These are phyloP conservation scores for Pomacea maculata DNA, from an alignment of 1,140 invertebrate genomes.

Conservation along the genomic window DNA sequence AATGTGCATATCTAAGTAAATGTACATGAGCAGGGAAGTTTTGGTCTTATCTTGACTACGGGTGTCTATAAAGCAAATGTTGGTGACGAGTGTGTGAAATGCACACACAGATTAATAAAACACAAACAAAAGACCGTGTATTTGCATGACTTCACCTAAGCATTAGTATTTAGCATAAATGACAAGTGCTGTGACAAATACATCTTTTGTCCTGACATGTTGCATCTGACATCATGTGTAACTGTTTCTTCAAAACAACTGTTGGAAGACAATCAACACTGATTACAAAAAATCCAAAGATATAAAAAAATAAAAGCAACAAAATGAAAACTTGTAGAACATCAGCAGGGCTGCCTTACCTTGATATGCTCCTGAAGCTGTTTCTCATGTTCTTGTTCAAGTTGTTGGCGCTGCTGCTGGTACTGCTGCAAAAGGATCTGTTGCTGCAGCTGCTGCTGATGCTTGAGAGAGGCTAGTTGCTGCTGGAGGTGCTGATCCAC, in stretches of 20 bases:
- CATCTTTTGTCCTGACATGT: too few relatives aligned
- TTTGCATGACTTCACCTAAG: too few relatives aligned
- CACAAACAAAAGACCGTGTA: too few relatives aligned
- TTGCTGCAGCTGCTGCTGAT: slow-evolving; percentile 89
- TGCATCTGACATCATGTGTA: too few relatives aligned
- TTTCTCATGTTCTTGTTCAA: slow-evolving; percentile 88
- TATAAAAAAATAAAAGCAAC: not conserved
- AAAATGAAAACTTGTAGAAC: slow-evolving; percentile 1
- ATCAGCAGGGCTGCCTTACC: slow-evolving; percentile 67
- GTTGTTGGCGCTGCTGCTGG: slow-evolving; percentile 86
- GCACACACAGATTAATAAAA: too few relatives aligned
- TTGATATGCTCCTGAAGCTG: slow-evolving; percentile 87
- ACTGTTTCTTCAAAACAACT: not conserved
- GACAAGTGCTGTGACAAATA: too few relatives aligned
- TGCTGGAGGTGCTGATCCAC: slow-evolving; percentile 54
- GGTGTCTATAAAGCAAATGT: too few relatives aligned
- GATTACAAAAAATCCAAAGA: not conserved
- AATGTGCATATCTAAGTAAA: too few relatives aligned
- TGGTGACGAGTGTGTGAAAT: too few relatives aligned
- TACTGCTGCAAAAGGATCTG: slow-evolving; percentile 88
- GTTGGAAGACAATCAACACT: not conserved
- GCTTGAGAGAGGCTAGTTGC: slow-evolving; percentile 75
- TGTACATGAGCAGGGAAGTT: too few relatives aligned
- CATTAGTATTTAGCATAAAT: too few relatives aligned
- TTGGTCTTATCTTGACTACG: too few relatives aligned